These are phyloP conservation scores for Seriola dumerili DNA, from an alignment of 2,113 vertebrate genomes.

Conservation along the genomic window DNA sequence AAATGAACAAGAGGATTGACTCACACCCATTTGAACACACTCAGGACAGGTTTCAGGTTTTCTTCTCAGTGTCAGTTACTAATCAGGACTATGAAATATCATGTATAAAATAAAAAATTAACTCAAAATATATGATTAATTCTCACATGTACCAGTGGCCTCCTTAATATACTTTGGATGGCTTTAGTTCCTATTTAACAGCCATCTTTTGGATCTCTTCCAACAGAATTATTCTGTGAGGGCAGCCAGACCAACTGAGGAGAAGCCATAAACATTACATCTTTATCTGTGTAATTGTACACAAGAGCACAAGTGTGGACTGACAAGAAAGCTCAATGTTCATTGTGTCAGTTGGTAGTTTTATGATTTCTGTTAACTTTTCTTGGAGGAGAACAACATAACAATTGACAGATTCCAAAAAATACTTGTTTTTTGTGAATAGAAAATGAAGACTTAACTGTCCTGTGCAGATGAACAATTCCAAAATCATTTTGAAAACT, in stretches of 20 bases:
- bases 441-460: conserved; percentile 6
- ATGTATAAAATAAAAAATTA: conserved; percentile 15
- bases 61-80: neutral
- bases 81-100: conserved; percentile 7
- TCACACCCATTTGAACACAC: conserved; percentile 7
- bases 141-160: conserved; percentile 23
- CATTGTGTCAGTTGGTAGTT: conserved; percentile 45
- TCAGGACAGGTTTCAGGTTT: neutral
- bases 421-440: neutral
- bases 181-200: conserved; percentile 53
- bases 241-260: conserved; percentile 53
- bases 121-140: conserved; percentile 31
- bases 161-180: conserved; percentile 30
- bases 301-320: conserved; percentile 56
- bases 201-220: conserved; percentile 50
- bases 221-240: conserved; percentile 47
- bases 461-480: neutral
- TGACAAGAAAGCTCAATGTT: conserved; percentile 69
- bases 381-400: conserved; percentile 11
- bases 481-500: conserved; percentile 6
- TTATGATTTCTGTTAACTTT: conserved; percentile 35
- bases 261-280: conserved; percentile 74
- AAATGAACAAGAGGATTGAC: neutral
- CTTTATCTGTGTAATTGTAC: conserved; percentile 75
- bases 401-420: conserved; percentile 5